Percentiles rank a stretch among this genome's conserved stretches.
These are phyloP conservation scores for Zeuzera pyrina DNA, from an alignment of 2,888 invertebrate species.

Conservation along the genomic window DNA sequence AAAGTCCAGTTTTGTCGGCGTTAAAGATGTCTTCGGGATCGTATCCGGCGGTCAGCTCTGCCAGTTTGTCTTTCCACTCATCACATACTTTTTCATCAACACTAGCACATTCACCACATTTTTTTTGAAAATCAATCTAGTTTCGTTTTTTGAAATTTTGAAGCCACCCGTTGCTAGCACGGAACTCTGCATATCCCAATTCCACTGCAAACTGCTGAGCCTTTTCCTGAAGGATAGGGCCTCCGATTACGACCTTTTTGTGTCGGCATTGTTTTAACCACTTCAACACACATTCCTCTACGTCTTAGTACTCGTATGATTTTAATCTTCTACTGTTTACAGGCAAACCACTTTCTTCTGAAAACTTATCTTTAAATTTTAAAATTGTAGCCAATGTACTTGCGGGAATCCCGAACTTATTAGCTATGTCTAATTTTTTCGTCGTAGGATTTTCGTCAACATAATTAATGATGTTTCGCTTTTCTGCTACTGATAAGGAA, in stretches of 20 bases:
- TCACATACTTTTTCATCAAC: neutral
- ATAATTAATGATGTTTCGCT: too few relatives aligned
- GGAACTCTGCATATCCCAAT: slow-evolving; percentile 10
- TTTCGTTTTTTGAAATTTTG: slow-evolving; percentile 1
- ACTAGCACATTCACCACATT: slow-evolving; percentile 3
- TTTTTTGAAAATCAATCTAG: slow-evolving; percentile 14
- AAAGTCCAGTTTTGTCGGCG: slow-evolving; percentile 7
- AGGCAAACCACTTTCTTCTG: slow-evolving; percentile 4
- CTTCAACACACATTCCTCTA: slow-evolving; percentile 15
- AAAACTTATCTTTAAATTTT: slow-evolving; percentile 2
- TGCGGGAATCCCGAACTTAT: slow-evolving; percentile 12
- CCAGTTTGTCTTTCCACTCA: slow-evolving; percentile 2
- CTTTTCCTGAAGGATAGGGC: slow-evolving; percentile 13
- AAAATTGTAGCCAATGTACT: slow-evolving; percentile 7
- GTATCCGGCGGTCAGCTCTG: neutral
- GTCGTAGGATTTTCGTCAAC: too few relatives aligned
- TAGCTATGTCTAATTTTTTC: too few relatives aligned
- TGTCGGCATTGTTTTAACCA: slow-evolving; percentile 12
- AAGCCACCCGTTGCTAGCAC: neutral
- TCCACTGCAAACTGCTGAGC: slow-evolving; percentile 11
- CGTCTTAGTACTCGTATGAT: slow-evolving; percentile 11
- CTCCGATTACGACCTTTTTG: slow-evolving; percentile 9
- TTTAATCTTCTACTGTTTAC: slow-evolving; percentile 5
- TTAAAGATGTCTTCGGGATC: slow-evolving; percentile 14
- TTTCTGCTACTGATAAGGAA: too few relatives aligned